Base-by-base conservation (phyloP, 2,113 vertebrate species). In the Anarrhichthys ocellatus region DNA sequence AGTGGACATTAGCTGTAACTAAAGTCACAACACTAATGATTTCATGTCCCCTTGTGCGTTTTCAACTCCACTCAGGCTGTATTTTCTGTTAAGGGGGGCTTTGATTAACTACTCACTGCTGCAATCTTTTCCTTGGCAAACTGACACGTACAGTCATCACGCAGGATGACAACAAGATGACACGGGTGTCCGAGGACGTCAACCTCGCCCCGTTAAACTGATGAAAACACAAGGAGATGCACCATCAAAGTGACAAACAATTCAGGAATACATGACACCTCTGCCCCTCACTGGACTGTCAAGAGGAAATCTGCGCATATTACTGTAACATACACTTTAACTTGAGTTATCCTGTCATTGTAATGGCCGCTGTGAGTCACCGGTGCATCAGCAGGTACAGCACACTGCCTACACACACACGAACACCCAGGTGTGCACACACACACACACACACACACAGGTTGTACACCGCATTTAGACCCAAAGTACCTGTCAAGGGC, bases 401-500 rank as follows among this genome's bases (percentile, higher is more conserved):
- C 66, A 73, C 24, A 32, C 64, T 62, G 32, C 42, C 6, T 54
- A 56, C 61, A 22, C 64, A 52, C 64, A 70, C 66, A 78, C 29
- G 70, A 3, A 82, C 66, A 62, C 48, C 38, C 44, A 40, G 20
- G 56, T 42, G n/a, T 62, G 48, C 13, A 56, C 36, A 59, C 40
- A 76, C 34, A 27, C 3, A 14, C 1, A 82, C 67, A 63, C 48
- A 38, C 24, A 63, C 36, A 65, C 66, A 69, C 74, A 40, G 5
- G 18, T 42, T 54, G 56, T 22, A 66, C 17, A 59, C 54, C 54
- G 40, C 64, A 72, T 58, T 81, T 81, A 81, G 73, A 87, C 38
- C 73, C 58, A 38, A 70, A 88, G 67, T 81, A 81, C 65, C 81
- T 58, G 80, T 84, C 84, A 89, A 74, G 83, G 67, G n/a, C 70